These are phyloP conservation scores for Mayetiola destructor DNA, from an alignment of 2,888 invertebrate species.

Conservation along the genomic window DNA sequence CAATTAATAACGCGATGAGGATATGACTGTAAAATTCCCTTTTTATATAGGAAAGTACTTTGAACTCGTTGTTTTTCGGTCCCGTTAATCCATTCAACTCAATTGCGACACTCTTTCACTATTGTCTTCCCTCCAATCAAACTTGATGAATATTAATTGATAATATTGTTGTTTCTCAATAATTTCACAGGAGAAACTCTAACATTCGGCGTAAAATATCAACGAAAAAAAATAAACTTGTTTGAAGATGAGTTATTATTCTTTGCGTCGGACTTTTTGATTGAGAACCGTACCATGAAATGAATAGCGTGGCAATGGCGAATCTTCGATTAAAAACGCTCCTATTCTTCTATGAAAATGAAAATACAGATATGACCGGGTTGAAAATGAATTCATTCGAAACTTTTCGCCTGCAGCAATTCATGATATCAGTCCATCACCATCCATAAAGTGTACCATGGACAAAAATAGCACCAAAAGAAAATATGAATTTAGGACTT, in stretches of 20 bases:
- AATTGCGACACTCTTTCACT: too few relatives aligned
- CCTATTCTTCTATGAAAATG: not conserved
- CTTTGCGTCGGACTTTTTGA: too few relatives aligned
- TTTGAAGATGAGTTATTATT: not conserved
- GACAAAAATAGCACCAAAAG: not conserved
- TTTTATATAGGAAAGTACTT: too few relatives aligned
- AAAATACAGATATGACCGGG: too few relatives aligned
- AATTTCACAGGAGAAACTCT: not conserved
- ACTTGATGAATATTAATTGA: slow-evolving; percentile 11
- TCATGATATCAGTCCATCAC: not conserved
- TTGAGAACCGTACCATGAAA: too few relatives aligned
- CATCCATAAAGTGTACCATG: not conserved
- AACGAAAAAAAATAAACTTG: not conserved
- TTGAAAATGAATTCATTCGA: slow-evolving; percentile 5
- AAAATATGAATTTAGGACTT: too few relatives aligned
- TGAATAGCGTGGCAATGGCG: not conserved
- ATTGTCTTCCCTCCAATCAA: not conserved
- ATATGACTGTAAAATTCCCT: too few relatives aligned
- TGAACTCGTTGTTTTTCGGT: too few relatives aligned
- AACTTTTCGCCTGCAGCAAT: not conserved
- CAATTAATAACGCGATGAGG: too few relatives aligned
- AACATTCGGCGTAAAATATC: not conserved
- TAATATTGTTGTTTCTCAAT: not conserved
- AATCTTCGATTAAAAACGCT: not conserved
- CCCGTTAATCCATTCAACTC: too few relatives aligned